Percentiles rank a stretch among this genome's conserved stretches.
Conservation (phyloP, 2,113 vertebrate genomes). For the Odobenus rosmarus region DNA sequence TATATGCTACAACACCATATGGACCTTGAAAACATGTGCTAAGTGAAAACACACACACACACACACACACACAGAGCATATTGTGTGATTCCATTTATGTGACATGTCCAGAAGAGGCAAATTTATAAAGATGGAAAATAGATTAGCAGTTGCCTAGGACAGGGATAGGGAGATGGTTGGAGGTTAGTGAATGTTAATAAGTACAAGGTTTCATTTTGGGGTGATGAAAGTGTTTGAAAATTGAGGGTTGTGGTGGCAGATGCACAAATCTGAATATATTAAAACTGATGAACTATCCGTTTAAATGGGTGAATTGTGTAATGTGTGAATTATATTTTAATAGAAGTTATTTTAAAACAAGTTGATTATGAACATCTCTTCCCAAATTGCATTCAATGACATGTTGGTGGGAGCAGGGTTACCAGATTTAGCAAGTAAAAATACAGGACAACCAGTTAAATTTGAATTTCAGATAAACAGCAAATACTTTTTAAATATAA, state of each 20-base stretch:
- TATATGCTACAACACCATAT: neutral
- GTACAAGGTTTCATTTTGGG: neutral
- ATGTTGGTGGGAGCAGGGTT: neutral
- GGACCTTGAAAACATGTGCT: neutral
- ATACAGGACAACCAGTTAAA: neutral
- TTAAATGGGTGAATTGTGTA: neutral
- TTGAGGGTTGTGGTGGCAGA: neutral
- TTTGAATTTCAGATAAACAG: neutral
- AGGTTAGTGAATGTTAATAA: neutral
- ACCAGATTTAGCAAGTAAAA: conserved; percentile 22
- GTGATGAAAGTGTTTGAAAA: neutral
- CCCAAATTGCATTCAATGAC: neutral
- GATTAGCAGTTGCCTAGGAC: neutral
- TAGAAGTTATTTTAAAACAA: neutral
- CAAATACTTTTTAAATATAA: neutral
- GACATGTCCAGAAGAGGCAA: neutral
- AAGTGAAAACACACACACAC: neutral
- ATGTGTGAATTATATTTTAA: neutral
- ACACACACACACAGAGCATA: neutral
- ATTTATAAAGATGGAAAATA: neutral
- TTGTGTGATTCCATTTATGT: neutral
- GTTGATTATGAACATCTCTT: neutral
- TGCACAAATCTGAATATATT: neutral
- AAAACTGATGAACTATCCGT: neutral
- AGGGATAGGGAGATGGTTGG: neutral